Evolutionary conservation across 1,140 invertebrate genomes (phyloP).

Genomic region (Dufourea novaeangliae): DNA sequence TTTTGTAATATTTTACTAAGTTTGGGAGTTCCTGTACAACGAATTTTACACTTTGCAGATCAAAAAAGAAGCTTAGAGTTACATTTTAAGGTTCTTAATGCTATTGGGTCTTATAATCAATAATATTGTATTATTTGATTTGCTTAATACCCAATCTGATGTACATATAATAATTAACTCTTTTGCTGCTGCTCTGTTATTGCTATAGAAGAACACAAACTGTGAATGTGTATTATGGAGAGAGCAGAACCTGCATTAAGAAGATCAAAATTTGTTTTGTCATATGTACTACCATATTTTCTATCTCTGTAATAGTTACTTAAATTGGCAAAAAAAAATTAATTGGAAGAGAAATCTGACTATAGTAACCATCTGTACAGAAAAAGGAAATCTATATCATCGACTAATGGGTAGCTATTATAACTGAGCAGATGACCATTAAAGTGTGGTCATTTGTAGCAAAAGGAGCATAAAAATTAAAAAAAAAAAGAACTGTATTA

Average conservation of each 20-base stretch:
- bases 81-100: constrained; percentile 87
- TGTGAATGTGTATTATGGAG: not conserved
- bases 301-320: not conserved
- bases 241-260: too few species aligned
- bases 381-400: too few species aligned
- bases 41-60: constrained; percentile 86
- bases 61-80: constrained; percentile 84
- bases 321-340: not conserved
- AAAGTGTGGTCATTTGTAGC: too few species aligned
- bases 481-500: too few species aligned
- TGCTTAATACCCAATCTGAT: not conserved
- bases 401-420: too few species aligned
- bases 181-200: not conserved
- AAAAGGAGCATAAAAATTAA: too few species aligned
- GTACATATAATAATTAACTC: not conserved
- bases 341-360: not conserved
- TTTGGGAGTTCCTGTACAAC: constrained; percentile 84
- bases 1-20: constrained; percentile 87
- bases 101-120: constrained; percentile 73
- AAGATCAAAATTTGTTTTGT: not conserved
- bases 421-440: too few species aligned
- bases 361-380: too few species aligned
- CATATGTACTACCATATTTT: not conserved
- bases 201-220: not conserved
- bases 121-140: constrained; percentile 21